Conservation (phyloP, 2,888 invertebrate species). For the Acrocyrtus sp. region DNA sequence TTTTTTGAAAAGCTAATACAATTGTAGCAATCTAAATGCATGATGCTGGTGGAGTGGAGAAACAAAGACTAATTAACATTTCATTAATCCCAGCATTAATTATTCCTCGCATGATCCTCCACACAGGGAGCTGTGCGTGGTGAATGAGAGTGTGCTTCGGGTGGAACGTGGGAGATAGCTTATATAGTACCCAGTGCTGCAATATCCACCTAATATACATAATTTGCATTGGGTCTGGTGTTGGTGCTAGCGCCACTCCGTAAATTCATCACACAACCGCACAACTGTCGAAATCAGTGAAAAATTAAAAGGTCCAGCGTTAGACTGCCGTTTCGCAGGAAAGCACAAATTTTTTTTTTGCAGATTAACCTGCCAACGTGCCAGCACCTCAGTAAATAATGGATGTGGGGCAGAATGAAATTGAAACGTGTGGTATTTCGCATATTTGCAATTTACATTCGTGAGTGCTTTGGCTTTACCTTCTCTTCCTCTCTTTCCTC, state of each 20-base stretch:
- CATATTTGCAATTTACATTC: background rate
- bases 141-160: too few species aligned
- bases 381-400: background rate
- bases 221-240: background rate
- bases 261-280: background rate
- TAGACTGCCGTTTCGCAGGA: background rate
- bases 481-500: too few species aligned
- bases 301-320: background rate
- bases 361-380: background rate
- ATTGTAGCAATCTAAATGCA: background rate
- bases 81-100: constrained; percentile 52
- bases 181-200: background rate
- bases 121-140: too few species aligned
- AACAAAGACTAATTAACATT: constrained; percentile 50
- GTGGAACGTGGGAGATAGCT: too few species aligned
- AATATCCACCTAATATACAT: background rate
- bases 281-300: background rate
- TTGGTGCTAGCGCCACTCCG: background rate
- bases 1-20: background rate
- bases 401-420: background rate
- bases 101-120: constrained; percentile 30
- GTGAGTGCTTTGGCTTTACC: too few species aligned
- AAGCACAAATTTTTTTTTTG: background rate
- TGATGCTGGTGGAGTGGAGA: constrained; percentile 1
- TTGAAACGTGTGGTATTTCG: background rate